A percentile compares a stretch with the other conserved stretches of the same genome.
phyloP scores from a whole-genome alignment of 2,113 vertebrate genomes.

The Rhinichthys klamathensis region DNA sequence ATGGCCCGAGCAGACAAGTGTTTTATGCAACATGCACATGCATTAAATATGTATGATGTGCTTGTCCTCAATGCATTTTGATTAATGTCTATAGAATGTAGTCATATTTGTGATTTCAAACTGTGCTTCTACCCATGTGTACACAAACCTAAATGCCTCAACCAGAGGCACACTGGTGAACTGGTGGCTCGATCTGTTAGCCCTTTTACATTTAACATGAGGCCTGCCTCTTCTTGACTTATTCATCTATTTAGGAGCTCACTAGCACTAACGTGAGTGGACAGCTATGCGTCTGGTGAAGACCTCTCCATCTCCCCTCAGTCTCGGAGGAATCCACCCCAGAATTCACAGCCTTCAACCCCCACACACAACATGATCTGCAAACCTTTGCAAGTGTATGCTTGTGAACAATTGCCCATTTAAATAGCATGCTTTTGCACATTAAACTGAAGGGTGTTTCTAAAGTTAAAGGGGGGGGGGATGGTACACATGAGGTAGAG shows the following conservation, averaged over 20 bases:
- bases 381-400: background rate
- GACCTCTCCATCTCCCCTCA: constrained; percentile 63
- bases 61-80: background rate
- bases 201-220: constrained; percentile 90
- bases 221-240: constrained; percentile 74
- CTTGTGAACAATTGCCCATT: background rate
- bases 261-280: constrained; percentile 69
- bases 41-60: constrained; percentile 20
- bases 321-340: constrained; percentile 60
- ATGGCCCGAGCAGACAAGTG: constrained; percentile 62
- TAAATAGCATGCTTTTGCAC: background rate
- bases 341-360: constrained; percentile 49
- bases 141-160: background rate
- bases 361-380: constrained; percentile 32
- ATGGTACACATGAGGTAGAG: background rate
- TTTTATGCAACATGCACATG: constrained; percentile 61
- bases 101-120: background rate
- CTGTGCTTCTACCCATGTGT: background rate
- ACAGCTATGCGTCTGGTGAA: constrained; percentile 67
- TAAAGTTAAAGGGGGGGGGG: background rate
- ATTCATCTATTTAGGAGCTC: constrained; percentile 68
- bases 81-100: background rate
- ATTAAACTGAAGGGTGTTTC: background rate
- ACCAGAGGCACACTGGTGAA: constrained; percentile 83
- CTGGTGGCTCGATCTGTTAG: constrained; percentile 84